Percentiles rank a stretch among this genome's conserved stretches.
Evolutionary conservation across 53 echinoderm and acorn worm genomes (phyloP).

Genomic region (Astropecten irregularis): DNA sequence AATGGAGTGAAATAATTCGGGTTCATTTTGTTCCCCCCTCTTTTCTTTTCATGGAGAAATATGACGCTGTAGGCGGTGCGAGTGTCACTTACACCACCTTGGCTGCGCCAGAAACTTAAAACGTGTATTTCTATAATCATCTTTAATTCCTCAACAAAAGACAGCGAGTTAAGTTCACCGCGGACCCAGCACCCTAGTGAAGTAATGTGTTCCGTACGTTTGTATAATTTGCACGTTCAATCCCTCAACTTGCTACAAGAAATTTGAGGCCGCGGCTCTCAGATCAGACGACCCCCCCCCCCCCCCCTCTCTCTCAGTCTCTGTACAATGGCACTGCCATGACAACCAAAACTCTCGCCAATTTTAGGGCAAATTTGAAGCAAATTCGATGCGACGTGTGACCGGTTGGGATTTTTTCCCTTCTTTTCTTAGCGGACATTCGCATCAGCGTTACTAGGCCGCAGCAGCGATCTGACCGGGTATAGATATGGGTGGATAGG

Average conservation of each 20-base stretch:
- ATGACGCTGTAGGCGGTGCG: slow-evolving; percentile 1
- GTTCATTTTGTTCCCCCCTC: slow-evolving; percentile 3
- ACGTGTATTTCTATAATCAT: slow-evolving; percentile 49
- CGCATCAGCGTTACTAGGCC: no score
- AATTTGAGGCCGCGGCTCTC: neutral
- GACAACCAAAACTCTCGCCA: slow-evolving; percentile 32
- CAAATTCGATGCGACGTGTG: slow-evolving; percentile 42
- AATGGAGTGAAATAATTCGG: neutral
- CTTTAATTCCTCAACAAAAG: slow-evolving; percentile 46
- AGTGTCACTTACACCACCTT: neutral
- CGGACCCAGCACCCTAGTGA: neutral
- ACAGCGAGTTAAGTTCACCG: slow-evolving; percentile 43
- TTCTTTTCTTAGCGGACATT: no score
- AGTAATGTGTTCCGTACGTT: slow-evolving; percentile 16
- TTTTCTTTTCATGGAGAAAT: slow-evolving; percentile 7
- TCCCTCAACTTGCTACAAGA: neutral
- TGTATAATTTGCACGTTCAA: slow-evolving; percentile 16
- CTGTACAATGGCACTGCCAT: slow-evolving; percentile 22
- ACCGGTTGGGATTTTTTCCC: no score
- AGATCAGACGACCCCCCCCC: no score
- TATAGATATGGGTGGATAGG: no score
- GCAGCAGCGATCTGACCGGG: no score
- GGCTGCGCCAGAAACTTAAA: slow-evolving; percentile 2
- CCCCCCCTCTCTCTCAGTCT: no score
- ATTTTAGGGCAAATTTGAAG: slow-evolving; percentile 43